phyloP scores from a whole-genome alignment of 2,888 invertebrate species.

The Chalcosyrphus nemorum region DNA sequence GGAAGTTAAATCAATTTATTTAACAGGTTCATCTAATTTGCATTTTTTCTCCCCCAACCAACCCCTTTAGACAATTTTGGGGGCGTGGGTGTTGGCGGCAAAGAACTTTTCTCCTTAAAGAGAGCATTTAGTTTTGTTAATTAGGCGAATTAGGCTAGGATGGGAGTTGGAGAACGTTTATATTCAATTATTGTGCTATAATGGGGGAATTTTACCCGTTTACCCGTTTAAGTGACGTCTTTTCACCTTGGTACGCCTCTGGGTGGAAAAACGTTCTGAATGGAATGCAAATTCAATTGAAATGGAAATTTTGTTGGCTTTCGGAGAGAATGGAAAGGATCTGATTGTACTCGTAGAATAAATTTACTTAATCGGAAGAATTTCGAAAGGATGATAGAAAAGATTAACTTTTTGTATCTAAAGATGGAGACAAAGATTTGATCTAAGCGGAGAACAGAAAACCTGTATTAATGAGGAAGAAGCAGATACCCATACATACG shows the following conservation, averaged over 20 bases:
- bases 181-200: conserved; percentile 17
- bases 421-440: no score
- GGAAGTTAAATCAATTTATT: conserved; percentile 48
- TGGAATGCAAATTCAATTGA: background rate
- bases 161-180: background rate
- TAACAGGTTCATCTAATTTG: conserved; percentile 49
- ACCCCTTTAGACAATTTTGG: no score
- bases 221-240: background rate
- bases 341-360: background rate
- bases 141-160: background rate
- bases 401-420: no score
- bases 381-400: no score
- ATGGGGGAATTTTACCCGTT: background rate
- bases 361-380: no score
- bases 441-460: no score
- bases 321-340: background rate
- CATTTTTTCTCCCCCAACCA: conserved; percentile 24
- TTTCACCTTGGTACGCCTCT: background rate
- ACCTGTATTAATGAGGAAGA: no score
- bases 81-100: background rate
- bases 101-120: conserved; percentile 6
- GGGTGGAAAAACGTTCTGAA: background rate
- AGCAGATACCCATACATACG: no score
- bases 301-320: background rate
- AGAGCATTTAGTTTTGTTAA: conserved; percentile 1